Conservation (phyloP, 1,140 invertebrate genomes). For the Drosophila simulans region DNA sequence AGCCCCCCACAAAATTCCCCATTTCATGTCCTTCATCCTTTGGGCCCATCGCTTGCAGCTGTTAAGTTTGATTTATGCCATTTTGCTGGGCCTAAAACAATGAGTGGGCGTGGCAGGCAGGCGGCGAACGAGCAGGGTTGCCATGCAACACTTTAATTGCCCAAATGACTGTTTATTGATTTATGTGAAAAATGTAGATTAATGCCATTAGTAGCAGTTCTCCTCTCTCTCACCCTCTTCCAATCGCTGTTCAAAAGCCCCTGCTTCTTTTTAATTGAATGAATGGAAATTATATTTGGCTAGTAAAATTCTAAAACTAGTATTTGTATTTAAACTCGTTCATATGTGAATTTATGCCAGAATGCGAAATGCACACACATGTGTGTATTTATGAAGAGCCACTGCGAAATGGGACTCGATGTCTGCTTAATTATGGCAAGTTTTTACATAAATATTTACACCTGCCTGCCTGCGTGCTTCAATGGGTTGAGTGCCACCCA, state of each 20-base stretch:
- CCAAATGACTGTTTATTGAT: conserved; percentile 71
- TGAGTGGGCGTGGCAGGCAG: conserved; percentile 25
- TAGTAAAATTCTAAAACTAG: conserved; percentile 15
- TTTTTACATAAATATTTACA: conserved; percentile 43
- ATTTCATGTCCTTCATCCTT: conserved; percentile 37
- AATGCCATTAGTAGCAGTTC: conserved; percentile 54
- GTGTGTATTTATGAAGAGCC: conserved; percentile 1
- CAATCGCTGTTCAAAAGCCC: neutral
- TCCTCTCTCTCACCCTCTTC: no score
- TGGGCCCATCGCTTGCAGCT: conserved; percentile 50
- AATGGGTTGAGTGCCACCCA: conserved; percentile 1
- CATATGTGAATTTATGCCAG: conserved; percentile 29
- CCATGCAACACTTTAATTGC: conserved; percentile 76
- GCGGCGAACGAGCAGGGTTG: conserved; percentile 15
- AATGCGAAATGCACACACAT: conserved; percentile 16
- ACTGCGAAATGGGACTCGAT: conserved; percentile 27
- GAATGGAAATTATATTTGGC: conserved; percentile 20
- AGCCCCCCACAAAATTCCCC: conserved; percentile 8
- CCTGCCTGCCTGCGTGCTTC: conserved; percentile 3
- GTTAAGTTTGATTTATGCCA: conserved; percentile 72
- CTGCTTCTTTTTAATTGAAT: conserved; percentile 21
- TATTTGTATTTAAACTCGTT: conserved; percentile 19
- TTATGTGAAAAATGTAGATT: conserved; percentile 69
- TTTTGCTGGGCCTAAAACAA: conserved; percentile 47
- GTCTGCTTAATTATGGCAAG: conserved; percentile 41